Evolutionary conservation across 2,113 vertebrate genomes (phyloP), one percentile per base, ranked within the genome.

Genomic region (Protobothrops flavoviridis): DNA sequence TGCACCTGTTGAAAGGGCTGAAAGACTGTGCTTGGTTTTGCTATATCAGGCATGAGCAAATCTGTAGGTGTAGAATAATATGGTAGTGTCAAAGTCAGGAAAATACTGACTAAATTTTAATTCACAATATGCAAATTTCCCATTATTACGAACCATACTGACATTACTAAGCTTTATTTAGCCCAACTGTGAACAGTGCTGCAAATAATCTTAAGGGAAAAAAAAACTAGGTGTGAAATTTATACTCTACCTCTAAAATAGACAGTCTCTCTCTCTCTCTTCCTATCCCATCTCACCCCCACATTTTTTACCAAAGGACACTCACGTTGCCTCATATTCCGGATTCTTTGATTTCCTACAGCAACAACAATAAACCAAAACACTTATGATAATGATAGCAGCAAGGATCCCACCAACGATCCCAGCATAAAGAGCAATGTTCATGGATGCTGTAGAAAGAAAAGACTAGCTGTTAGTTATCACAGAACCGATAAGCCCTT

Each of bases 291-390:
- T 85, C 52, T 39, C 15, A 0, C 24, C 85, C 24, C 87, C 0
- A 0, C n/a, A 57, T 6, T 33, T 59, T 88, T 0, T 33, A 90
- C 10, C 48, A 39, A 52, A 91, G 45, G 88, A 33, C 85, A 98
- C 98, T 97, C 97, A 98, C 97, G 97, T 96, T 91, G 96, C 96
- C 15, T 98, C 69, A 0, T 96, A 97, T 29, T 97, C 93, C 0
- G 87, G 26, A 0, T 94, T 88, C 85, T 96, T 94, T 0, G 3
- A 88, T 0, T 0, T 96, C 48, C 97, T 96, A 89, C 97, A 98
- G 97, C 98, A 98, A 96, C 98, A 99, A 96, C 97, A 99, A 11
- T 98, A 99, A 89, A 97, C 81, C 4, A 98, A 0, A 94, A 99
- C 26, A 1, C 97, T 97, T 0, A 98, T 85, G 85, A 98, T 4